Evolutionary conservation across 30 jellyfish, hydroid and myxozoan species (phyloP), one percentile per base, ranked within the genome.

Genomic region (Chrysaora quinquecirrha): DNA sequence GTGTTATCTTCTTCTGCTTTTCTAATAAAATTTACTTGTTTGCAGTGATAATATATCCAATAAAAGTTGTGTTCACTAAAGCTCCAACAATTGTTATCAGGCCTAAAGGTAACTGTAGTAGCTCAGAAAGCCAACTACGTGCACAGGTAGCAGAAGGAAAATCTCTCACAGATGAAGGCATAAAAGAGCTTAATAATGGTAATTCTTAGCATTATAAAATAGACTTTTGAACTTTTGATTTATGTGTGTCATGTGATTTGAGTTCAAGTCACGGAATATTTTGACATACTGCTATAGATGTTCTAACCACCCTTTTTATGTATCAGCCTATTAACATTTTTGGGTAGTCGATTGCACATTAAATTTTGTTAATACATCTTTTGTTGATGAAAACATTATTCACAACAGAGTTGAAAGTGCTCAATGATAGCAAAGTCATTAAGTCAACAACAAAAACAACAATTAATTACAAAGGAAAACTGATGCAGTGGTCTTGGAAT

Each of bases 401-500:
- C 19, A 52, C 68, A 52, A 52, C 68, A 52, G 29, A 52, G 68
- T 52, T 52, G 68, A 19, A 25, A 52, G 68, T 25, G 27, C 68
- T 52, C 68, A 52, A 52, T 52, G 68, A 25, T 25, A 52, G 68
- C 19, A 52, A 52, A 52, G 19, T 52, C 68, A 52, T 52, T 25
- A 52, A 52, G 68, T 52, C 68, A 52, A 52, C 68, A 52, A 52
- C 68, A 52, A 52, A 52, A 52, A 52, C 68, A 52, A 20, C 68
- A 4, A 52, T 52, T 4, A 52, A 52, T 4, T 4, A 52, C 68
- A 52, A 52, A 52, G 68, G 68, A 52, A 52, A 52, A 52, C 27
- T 52, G 68, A 52, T 52, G 68, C 68, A 52, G 68, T 52, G 68
- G 68, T 25, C 68, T 52, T 52, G 68, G 68, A 52, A 38, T 14